Evolutionary conservation across 2,888 invertebrate species (phyloP).

Genomic region (Hoplodrina blanda): DNA sequence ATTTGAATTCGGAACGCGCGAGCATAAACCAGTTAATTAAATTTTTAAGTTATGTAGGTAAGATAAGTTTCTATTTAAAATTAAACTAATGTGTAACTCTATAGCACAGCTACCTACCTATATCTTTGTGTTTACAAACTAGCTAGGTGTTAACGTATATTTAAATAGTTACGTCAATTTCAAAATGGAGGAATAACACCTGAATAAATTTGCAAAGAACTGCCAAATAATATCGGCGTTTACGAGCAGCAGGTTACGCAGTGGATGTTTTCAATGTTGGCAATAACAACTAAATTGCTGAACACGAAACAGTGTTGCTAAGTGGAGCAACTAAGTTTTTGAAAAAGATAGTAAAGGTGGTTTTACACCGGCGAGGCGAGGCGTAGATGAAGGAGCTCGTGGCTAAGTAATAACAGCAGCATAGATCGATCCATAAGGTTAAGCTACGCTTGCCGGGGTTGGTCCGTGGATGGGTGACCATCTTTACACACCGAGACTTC

Average conservation of each 20-base stretch:
- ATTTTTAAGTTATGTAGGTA: background rate
- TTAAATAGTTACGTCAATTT: conserved; percentile 37
- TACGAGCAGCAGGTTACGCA: conserved; percentile 27
- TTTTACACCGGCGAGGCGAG: no score
- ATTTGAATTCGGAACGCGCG: no score
- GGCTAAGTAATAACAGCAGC: no score
- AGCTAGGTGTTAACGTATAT: background rate
- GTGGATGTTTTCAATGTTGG: conserved; percentile 32
- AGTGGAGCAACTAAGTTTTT: conserved; percentile 16
- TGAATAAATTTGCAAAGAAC: conserved; percentile 55
- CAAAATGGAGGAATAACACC: conserved; percentile 38
- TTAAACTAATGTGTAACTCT: background rate
- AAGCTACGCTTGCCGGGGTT: no score
- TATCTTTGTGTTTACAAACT: background rate
- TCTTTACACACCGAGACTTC: no score
- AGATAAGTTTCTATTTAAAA: background rate
- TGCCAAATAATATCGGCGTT: conserved; percentile 42
- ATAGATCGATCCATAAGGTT: no score
- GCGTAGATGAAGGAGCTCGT: no score
- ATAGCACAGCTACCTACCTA: background rate
- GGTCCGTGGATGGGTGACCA: no score
- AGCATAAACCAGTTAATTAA: background rate
- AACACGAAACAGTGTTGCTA: conserved; percentile 14
- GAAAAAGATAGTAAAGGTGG: background rate
- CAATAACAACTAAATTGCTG: conserved; percentile 36